phyloP scores from a whole-genome alignment of 2,888 invertebrate species.

The Osedax frankpressi region DNA sequence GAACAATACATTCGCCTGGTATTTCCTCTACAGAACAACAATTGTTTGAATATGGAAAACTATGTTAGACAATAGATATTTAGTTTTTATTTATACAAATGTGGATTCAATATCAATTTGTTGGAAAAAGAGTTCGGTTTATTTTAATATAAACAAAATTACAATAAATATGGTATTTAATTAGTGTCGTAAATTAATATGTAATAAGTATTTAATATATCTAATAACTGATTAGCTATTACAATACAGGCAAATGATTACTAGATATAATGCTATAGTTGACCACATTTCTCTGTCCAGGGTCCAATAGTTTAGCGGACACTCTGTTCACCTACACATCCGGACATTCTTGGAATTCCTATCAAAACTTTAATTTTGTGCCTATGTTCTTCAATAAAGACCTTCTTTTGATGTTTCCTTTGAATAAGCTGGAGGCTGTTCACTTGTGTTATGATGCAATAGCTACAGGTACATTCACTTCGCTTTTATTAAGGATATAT shows the following conservation, averaged over 20 bases:
- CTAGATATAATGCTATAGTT: too few species aligned
- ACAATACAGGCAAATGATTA: too few species aligned
- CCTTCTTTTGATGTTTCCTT: slow-evolving; percentile 28
- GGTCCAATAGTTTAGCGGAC: slow-evolving; percentile 24
- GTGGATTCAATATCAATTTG: too few species aligned
- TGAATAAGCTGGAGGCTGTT: slow-evolving; percentile 23
- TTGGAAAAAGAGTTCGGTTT: too few species aligned
- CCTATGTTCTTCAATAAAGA: slow-evolving; percentile 30
- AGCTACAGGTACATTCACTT: neutral
- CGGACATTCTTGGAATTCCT: slow-evolving; percentile 20
- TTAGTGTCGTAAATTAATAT: too few species aligned
- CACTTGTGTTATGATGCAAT: slow-evolving; percentile 21
- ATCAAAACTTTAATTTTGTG: slow-evolving; percentile 24
- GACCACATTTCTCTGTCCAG: too few species aligned
- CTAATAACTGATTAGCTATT: too few species aligned
- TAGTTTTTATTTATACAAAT: too few species aligned
- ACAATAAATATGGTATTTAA: too few species aligned
- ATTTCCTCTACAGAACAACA: slow-evolving; percentile 20
- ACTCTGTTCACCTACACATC: slow-evolving; percentile 26
- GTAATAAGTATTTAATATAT: too few species aligned
- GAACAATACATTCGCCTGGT: slow-evolving; percentile 19
- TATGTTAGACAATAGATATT: slow-evolving; percentile 4
- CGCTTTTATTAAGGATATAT: too few species aligned
- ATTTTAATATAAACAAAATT: too few species aligned
- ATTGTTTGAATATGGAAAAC: slow-evolving; percentile 9